Evolutionary conservation across 2,113 vertebrate species (phyloP), one percentile per base, ranked within the genome.

Genomic region (Montifringilla adamsi): DNA sequence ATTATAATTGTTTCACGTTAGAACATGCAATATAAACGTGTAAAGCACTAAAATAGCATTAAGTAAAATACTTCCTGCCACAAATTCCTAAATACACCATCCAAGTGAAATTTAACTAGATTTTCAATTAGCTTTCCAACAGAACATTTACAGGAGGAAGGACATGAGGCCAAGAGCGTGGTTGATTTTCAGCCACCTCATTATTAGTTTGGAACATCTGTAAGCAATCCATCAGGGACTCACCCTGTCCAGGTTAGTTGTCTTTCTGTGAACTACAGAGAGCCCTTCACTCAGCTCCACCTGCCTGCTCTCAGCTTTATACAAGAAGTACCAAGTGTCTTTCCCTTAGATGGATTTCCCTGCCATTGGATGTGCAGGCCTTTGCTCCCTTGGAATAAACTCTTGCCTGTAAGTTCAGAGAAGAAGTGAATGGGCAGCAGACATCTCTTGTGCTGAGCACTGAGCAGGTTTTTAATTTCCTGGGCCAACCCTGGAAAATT

Each of bases 1-100:
- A 27, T 83, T 86, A 19, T 59, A 59, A 70, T 67, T 93, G 59
- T 88, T 96, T 84, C 60, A 20, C 47, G 15, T 75, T 88, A 90
- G 81, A 84, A 74, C 43, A 56, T 56, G 49, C 68, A 50, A 13
- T 69, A 35, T 76, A 69, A 83, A 93, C 5, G 2, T 75, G 47
- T 83, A 83, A 91, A 94, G 59, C 52, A 15, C 52, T 86, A 41
- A 74, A 86, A 84, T 49, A 81, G 60, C 46, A 70, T 88, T 81
- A 90, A 90, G 62, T 90, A 88, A 92, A 96, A 83, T 84, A 66
- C 47, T 91, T 95, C 82, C 78, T 90, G 67, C 88, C 68, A 81
- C 79, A 88, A 63, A 77, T 72, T 85, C 87, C 91, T 74, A 88
- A 94, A 77, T 72, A 37, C 9, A 24, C 35, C 1, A 0, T 78